phyloP scores from a whole-genome alignment of 2,888 invertebrate species.

The Cactoblastis cactorum region DNA sequence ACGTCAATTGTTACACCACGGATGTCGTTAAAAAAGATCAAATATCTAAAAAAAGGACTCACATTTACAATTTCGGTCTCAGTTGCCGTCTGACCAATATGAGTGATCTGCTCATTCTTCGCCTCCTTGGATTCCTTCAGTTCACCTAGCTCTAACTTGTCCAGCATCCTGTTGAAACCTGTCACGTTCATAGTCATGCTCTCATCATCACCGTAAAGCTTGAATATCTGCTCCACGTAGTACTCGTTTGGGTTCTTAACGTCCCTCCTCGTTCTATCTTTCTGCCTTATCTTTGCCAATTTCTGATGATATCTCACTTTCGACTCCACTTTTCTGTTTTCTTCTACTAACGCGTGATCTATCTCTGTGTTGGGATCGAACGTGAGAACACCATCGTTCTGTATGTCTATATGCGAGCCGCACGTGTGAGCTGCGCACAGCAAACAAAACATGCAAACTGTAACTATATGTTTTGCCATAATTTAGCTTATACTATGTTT shows the following conservation, averaged over 20 bases:
- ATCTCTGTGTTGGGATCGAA: conserved; percentile 38
- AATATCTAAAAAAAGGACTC: conserved; percentile 39
- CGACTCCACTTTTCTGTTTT: conserved; percentile 28
- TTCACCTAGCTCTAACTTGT: conserved; percentile 77
- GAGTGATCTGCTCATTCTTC: conserved; percentile 40
- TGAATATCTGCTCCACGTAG: conserved; percentile 82
- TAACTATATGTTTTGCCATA: conserved; percentile 81
- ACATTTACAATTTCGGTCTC: conserved; percentile 66
- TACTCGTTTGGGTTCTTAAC: conserved; percentile 75
- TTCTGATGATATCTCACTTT: conserved; percentile 47
- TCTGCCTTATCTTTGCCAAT: conserved; percentile 43
- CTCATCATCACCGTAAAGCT: conserved; percentile 81
- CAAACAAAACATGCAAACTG: conserved; percentile 91
- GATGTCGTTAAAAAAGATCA: too few relatives aligned
- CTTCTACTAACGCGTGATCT: conserved; percentile 33
- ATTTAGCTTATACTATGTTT: conserved; percentile 16
- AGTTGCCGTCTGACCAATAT: conserved; percentile 41
- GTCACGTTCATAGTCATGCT: conserved; percentile 81
- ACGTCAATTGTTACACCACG: too few relatives aligned
- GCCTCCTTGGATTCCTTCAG: conserved; percentile 64
- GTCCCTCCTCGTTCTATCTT: conserved; percentile 43
- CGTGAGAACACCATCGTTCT: conserved; percentile 36
- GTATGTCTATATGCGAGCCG: conserved; percentile 82
- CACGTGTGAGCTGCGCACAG: conserved; percentile 89
- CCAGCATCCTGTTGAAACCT: conserved; percentile 84